Conservation (phyloP, 2,113 vertebrate species). For the Tamias sibiricus region DNA sequence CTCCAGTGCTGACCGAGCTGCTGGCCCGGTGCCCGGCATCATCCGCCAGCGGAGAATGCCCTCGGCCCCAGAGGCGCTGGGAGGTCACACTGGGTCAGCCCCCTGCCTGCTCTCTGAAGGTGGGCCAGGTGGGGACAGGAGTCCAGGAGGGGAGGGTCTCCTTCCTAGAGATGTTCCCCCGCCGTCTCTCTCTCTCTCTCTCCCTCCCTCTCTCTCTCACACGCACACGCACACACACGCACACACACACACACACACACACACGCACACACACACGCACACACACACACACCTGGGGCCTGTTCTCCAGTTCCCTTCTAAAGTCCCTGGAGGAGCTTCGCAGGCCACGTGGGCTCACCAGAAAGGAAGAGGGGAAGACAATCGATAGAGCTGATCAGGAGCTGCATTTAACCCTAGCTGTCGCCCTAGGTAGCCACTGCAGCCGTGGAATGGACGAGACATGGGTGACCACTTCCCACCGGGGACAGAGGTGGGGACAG, state of each 20-base stretch:
- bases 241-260: too few species aligned
- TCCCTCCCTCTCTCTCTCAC: too few species aligned
- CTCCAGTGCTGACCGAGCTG: constrained; percentile 77
- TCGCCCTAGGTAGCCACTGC: constrained; percentile 72
- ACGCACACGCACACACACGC: too few species aligned
- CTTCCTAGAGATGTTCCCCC: constrained; percentile 63
- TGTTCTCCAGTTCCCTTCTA: neutral
- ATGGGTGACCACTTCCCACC: constrained; percentile 66
- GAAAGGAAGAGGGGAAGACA: constrained; percentile 74
- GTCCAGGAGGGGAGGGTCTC: constrained; percentile 69
- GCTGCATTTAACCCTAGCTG: constrained; percentile 76
- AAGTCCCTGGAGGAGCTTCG: constrained; percentile 34
- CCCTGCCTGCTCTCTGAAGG: constrained; percentile 79
- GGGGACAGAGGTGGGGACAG: constrained; percentile 68
- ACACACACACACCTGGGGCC: too few species aligned
- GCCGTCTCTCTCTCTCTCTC: too few species aligned
- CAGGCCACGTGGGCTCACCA: constrained; percentile 46
- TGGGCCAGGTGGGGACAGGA: constrained; percentile 56
- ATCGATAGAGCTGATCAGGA: constrained; percentile 75
- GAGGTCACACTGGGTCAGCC: constrained; percentile 85
- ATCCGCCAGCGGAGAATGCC: constrained; percentile 74
- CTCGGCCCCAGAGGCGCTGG: constrained; percentile 78
- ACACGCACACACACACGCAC: too few species aligned
- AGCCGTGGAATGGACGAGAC: neutral
- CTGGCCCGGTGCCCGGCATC: constrained; percentile 69